phyloP scores from a whole-genome alignment of 1,140 invertebrate species.

The Elymnias hypermnestra region DNA sequence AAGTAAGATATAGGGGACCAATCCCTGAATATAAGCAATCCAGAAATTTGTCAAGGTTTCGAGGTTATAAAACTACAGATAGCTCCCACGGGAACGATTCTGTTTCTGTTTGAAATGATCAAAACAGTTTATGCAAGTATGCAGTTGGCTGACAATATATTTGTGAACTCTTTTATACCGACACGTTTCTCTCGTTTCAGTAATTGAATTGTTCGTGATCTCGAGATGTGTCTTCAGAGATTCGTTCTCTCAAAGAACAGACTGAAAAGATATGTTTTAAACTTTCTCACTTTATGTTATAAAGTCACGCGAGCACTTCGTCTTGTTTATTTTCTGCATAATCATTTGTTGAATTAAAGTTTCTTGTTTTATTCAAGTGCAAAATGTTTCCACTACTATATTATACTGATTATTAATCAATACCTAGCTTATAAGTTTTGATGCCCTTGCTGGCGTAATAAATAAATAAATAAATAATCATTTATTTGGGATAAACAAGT shows the following conservation, averaged over 20 bases:
- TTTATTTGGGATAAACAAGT: too few species aligned
- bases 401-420: too few species aligned
- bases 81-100: conserved; percentile 37
- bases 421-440: too few species aligned
- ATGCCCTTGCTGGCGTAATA: too few species aligned
- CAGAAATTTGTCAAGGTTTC: conserved; percentile 68
- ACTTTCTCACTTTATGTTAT: conserved; percentile 6
- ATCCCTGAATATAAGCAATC: conserved; percentile 44
- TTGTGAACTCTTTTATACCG: neutral
- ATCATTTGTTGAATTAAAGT: neutral
- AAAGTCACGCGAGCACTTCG: conserved; percentile 2
- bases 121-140: conserved; percentile 19
- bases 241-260: conserved; percentile 6
- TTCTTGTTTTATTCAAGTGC: neutral
- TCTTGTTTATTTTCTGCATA: neutral
- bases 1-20: conserved; percentile 41
- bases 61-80: conserved; percentile 38
- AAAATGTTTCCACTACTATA: too few species aligned
- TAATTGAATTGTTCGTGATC: conserved; percentile 7
- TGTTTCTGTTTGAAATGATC: too few species aligned
- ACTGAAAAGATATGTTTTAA: conserved; percentile 2
- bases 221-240: conserved; percentile 6
- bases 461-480: too few species aligned
- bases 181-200: conserved; percentile 4
- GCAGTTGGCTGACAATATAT: conserved; percentile 33